Base-by-base conservation (phyloP, 2,888 invertebrate genomes). In the Xanthia togata region DNA sequence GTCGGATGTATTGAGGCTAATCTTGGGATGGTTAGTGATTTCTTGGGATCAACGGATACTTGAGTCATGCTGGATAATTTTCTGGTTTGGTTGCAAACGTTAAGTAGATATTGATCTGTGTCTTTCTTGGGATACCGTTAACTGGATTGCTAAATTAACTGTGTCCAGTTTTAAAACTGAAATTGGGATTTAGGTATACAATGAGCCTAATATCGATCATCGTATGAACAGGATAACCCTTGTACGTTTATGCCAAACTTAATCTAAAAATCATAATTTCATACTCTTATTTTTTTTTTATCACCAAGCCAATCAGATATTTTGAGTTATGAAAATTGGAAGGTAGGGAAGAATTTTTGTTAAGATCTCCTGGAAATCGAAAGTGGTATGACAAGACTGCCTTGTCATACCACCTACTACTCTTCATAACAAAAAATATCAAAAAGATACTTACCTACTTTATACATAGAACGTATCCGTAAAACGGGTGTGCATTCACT, bases 401-500 rank as follows among this genome's bases (percentile, higher is more conserved):
- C 2, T 50, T 50, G 20, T 20, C 20, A 50, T 50, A 20, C 47
- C 47, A 20, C 20, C 20, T 50, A 20, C 20, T 20, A 20, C n/a
- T n/a, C n/a, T 69, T 20, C 35, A 57, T 65, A 73, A 71, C 57
- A 68, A 57, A 71, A 76, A 74, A 81, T 59, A 68, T 59, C 53
- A 59, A 65, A 76, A 67, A 73, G 12, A 69, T 73, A 44, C 47
- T 23, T 26, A 70, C 11, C 14, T 12, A 59, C 2, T n/a, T n/a
- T 4, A 44, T 17, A 57, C 17, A 70, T 69, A 74, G 12, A 82
- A 55, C 65, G 65, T 85, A 73, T 70, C 67, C 71, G 90, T 93
- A 93, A 94, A 94, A 94, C 92, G 93, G 90, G 93, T 92, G 93
- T 92, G 94, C 94, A 94, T 92, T 91, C 93, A 93, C 88, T 91